Evolutionary conservation across 2,113 vertebrate species (phyloP), one percentile per base, ranked within the genome.

Genomic region (Dryoscopus gambensis): DNA sequence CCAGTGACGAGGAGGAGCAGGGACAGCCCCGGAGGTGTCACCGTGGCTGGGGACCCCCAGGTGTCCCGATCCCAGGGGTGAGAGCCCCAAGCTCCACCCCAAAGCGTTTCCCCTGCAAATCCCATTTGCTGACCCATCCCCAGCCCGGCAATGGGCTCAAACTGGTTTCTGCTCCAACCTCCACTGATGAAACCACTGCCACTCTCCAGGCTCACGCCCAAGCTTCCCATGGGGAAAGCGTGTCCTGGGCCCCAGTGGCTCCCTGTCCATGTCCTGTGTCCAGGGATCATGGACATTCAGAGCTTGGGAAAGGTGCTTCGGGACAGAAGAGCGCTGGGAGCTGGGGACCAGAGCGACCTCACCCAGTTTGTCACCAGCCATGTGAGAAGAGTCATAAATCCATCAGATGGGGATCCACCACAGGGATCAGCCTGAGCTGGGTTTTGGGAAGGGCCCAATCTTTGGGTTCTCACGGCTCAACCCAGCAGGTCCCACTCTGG

Each of bases 261-360:
- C 73, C 0, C 0, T 40, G 65, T 12, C 60, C 42, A 1, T 27
- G 47, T 17, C 50, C 57, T 7, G 5, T 11, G 30, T 3, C 22
- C n/a, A 13, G 73, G 27, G 18, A 10, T 30, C 10, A 1, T 0
- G 57, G 63, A 14, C 9, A 3, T 17, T 11, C 16, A 21, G 53
- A 2, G 23, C 67, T 46, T 15, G 3, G 6, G 22, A 27, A 59
- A 24, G 19, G 40, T 22, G 15, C 52, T 0, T 31, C 4, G 53
- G 59, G 35, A 7, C 46, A 46, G 69, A 10, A 73, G 27, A 64
- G 35, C 0, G 0, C 33, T 11, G 47, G 31, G 40, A 18, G 0
- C 33, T 13, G 47, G 31, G 40, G 18, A 10, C 3, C 2, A 37
- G 46, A 75, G 21, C 6, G 31, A 52, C 42, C 62, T 92, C 63